A percentile compares a stretch with the other conserved stretches of the same genome.
Conservation (phyloP, 2,797 vertebrate genomes). For the Masticophis lateralis region DNA sequence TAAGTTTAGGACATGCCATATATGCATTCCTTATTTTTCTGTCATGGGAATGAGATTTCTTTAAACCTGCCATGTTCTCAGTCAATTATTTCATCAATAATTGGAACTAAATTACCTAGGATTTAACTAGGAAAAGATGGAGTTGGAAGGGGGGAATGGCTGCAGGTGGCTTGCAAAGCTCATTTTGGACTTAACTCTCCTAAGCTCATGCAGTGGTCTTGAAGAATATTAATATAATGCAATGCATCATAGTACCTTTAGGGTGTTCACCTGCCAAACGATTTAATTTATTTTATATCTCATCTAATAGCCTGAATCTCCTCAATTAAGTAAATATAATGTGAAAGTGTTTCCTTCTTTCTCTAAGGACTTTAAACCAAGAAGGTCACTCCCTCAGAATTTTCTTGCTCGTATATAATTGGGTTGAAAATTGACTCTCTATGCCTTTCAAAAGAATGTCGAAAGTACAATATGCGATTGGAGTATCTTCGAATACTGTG, state of each 20-base stretch:
- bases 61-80: conserved; percentile 71
- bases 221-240: conserved; percentile 72
- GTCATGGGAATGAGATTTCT: conserved; percentile 67
- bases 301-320: conserved; percentile 74
- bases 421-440: conserved; percentile 60
- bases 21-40: conserved; percentile 62
- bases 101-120: conserved; percentile 72
- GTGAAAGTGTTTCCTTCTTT: conserved; percentile 70
- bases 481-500: background rate
- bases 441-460: conserved; percentile 43
- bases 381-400: conserved; percentile 59
- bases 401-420: conserved; percentile 62
- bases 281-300: conserved; percentile 80
- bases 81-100: conserved; percentile 80
- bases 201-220: conserved; percentile 70
- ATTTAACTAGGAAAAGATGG: conserved; percentile 72
- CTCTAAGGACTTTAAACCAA: conserved; percentile 68
- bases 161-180: conserved; percentile 76
- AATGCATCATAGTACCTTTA: conserved; percentile 69
- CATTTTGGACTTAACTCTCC: conserved; percentile 73
- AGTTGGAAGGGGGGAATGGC: conserved; percentile 57
- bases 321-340: conserved; percentile 77
- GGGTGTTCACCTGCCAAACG: conserved; percentile 75
- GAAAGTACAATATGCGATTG: conserved; percentile 27
- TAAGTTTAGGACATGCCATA: conserved; percentile 55